Base-by-base conservation (phyloP, 2,888 invertebrate species). In the Oligia latruncula region DNA sequence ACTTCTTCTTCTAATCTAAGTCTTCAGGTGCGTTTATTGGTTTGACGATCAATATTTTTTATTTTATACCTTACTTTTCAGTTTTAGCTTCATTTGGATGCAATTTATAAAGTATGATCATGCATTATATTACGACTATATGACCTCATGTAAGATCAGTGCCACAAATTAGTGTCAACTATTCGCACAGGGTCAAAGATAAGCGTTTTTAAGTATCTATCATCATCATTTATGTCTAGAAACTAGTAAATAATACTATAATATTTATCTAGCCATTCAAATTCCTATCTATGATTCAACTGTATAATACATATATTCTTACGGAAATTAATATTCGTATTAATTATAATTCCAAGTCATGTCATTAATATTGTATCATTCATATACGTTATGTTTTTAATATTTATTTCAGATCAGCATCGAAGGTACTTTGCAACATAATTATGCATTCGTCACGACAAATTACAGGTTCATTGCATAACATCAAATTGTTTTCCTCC, bases 201-300 rank as follows among this genome's bases (percentile, higher is more conserved):
- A 77, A 64, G 43, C 29, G 29, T 40, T 67, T 55, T n/a, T 17
- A 77, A 2, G 40, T 68, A 11, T 62, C 23, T 23, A 55, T 23
- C 8, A 15, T 20, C 13, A 46, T 46, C 6, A 55, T 64, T 23
- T 8, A 46, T 20, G 8, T 15, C 35, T 66, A 17, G 17, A 68
- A 60, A 67, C n/a, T 20, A 40, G 20, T 20, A 20, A 60, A 29
- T 46, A 60, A 40, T 29, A 73, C 17, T 40, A 58, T 6, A 65
- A 72, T 49, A 20, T 35, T 49, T 40, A 17, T 60, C 20, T n/a
- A 46, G 40, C 35, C n/a, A 29, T 83, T 81, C 15, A 62, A 62
- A 81, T 81, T 78, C 78, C 29, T 71, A 46, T 29, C 11, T 40
- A 52, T 83, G 83, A 81, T 23, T 83, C 71, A 83, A 23, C 49